These are phyloP conservation scores for Drosophila rubida DNA, from an alignment of 2,888 invertebrate species.

Conservation along the genomic window DNA sequence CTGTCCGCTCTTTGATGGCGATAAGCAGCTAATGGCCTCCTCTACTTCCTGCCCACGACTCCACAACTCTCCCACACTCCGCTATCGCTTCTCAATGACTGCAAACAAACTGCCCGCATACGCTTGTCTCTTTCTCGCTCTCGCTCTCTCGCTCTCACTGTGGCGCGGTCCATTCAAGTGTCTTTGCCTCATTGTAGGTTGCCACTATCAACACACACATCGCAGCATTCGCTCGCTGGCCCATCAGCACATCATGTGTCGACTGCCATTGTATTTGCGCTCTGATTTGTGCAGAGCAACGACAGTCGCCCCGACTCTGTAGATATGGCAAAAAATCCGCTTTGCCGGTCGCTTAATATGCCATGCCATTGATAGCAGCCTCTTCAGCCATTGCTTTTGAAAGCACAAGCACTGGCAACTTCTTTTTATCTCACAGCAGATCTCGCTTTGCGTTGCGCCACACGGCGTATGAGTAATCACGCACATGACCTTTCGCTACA, in stretches of 20 bases:
- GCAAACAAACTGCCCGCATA: conserved; percentile 60
- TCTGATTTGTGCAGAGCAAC: conserved; percentile 71
- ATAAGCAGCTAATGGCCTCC: conserved; percentile 75
- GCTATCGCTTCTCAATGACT: conserved; percentile 21
- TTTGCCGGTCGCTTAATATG: conserved; percentile 65
- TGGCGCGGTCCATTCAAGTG: conserved; percentile 53
- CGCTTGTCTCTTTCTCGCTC: conserved; percentile 4
- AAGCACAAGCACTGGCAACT: conserved; percentile 26
- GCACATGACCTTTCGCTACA: conserved; percentile 74
- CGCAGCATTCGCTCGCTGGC: conserved; percentile 39
- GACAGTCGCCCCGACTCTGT: conserved; percentile 15
- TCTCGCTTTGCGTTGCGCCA: conserved; percentile 23
- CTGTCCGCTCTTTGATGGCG: conserved; percentile 38
- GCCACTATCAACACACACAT: conserved; percentile 51
- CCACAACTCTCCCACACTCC: not conserved
- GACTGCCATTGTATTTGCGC: conserved; percentile 74
- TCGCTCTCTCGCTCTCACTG: conserved; percentile 17
- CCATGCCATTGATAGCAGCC: conserved; percentile 68
- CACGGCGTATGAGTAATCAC: conserved; percentile 72
- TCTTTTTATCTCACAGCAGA: conserved; percentile 42
- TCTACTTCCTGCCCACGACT: conserved; percentile 27
- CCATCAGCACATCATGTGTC: conserved; percentile 58
- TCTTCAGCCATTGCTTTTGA: conserved; percentile 29
- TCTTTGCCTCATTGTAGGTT: conserved; percentile 33
- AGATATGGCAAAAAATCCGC: conserved; percentile 59